Base-by-base conservation (phyloP, 2,113 vertebrate genomes). In the Heterocephalus glaber region DNA sequence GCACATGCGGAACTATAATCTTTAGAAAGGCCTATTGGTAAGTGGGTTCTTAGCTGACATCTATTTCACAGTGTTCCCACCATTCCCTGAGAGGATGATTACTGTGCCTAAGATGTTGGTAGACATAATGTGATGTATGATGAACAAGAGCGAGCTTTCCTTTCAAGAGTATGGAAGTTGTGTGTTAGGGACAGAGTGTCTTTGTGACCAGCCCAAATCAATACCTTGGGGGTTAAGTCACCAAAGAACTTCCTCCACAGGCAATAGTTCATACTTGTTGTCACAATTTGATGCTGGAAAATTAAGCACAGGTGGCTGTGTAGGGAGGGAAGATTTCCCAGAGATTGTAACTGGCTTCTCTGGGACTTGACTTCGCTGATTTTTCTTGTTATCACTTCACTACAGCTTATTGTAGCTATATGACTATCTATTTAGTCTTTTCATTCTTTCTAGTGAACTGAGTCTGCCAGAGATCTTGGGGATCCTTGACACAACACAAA, bases 291-390 rank as follows among this genome's bases (percentile, higher is more conserved):
- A 44, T 16, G 38, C 19, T 38, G 4, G 66, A 56, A 41, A 49
- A 20, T 1, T 6, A 47, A n/a, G 28, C 5, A 6, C 56, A 17
- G 7, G 13, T 24, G 3, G 66, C 3, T 3, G 2, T 10, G 0
- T 1, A 7, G 26, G 28, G 61, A 49, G 24, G 2, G 33, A 20
- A 2, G 49, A 16, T 24, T 17, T 56, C 16, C 9, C 60, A 60
- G 47, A 38, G 16, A 20, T 4, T 26, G 4, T 17, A 80, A 12
- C 65, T 49, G 49, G 8, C 41, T 77, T 70, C 70, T 66, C 65
- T 47, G 61, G 33, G 20, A 54, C 65, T 44, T 72, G 1, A 44
- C 33, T 60, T 76, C 49, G 28, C 17, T 76, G 38, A 52, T 5
- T 56, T 80, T 33, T 38, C 58, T 60, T 11, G 4, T 1, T 10